Conservation (phyloP, 2,113 vertebrate genomes). For the Ellobius talpinus region DNA sequence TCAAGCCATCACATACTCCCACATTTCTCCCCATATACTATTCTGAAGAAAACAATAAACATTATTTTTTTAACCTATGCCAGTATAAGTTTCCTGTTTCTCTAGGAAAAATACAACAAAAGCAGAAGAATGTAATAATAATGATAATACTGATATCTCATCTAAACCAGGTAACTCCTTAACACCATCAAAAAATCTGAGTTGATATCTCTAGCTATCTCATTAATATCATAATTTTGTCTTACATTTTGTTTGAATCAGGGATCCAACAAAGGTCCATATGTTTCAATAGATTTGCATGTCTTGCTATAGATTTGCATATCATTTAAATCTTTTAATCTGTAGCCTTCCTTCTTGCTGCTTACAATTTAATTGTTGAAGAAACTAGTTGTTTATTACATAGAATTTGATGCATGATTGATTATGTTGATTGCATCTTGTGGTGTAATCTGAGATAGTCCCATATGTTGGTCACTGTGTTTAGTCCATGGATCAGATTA, state of each 20-base stretch:
- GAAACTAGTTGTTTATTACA: not conserved
- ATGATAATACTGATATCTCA: not conserved
- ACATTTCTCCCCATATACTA: not conserved
- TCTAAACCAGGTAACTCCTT: conserved; percentile 33
- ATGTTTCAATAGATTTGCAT: not conserved
- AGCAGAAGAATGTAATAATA: not conserved
- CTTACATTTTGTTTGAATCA: not conserved
- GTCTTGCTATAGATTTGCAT: not conserved
- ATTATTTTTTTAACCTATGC: conserved; percentile 33
- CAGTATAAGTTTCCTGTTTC: not conserved
- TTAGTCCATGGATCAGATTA: not conserved
- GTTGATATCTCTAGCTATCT: conserved; percentile 19
- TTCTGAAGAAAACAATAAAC: conserved; percentile 51
- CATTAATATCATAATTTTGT: conserved; percentile 22
- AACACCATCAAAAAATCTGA: not conserved
- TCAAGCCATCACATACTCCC: not conserved
- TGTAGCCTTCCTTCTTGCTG: not conserved
- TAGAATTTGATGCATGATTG: conserved; percentile 9
- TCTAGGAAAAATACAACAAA: not conserved
- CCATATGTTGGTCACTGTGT: not conserved
- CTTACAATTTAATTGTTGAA: conserved; percentile 1
- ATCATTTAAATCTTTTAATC: conserved; percentile 11
- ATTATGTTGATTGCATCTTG: conserved; percentile 21
- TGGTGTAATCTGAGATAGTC: not conserved
- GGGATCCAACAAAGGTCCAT: not conserved